Evolutionary conservation across 2,888 invertebrate species (phyloP), one percentile per base, ranked within the genome.

Genomic region (Coleophora deauratella): DNA sequence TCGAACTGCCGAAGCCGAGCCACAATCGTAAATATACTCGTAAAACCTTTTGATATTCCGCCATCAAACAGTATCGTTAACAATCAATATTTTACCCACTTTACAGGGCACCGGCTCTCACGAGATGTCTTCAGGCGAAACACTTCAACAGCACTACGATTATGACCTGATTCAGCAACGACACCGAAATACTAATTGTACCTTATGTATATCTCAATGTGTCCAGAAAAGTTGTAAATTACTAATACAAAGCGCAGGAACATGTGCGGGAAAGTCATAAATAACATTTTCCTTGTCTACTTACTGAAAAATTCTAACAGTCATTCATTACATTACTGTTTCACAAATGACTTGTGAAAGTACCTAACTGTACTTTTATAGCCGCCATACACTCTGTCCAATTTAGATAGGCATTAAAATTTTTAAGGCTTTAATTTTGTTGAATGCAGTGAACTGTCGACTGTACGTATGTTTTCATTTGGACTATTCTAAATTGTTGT

Each of bases 101-200:
- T 68, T 81, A 11, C 80, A 87, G 86, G 59, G 77, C 86, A 42
- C 85, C 84, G 32, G 75, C 79, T 48, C 74, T 86, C 44, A 85
- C 82, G 47, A 68, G 84, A 49, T 86, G 86, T 61, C 64, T 82
- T 34, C 84, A 81, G 60, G 61, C 73, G 46, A 72, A 73, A 51
- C 70, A 66, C 47, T 71, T 71, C 66, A 84, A 84, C 60, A 64
- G 65, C 61, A 85, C 81, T 41, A 77, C 68, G 60, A 67, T 66
- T 8, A 34, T 37, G 65, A 69, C 71, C 67, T 84, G 82, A 85
- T 69, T 74, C 49, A 50, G 38, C 41, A 45, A 53, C 45, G 47
- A 55, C 46, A 54, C 50, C 41, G 59, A 50, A 58, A 62, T 55
- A 52, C 46, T 57, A 57, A 57, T 55, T 54, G 58, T 61, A 62